A percentile compares a stretch with the other conserved stretches of the same genome.
Evolutionary conservation across 2,797 vertebrate genomes (phyloP).

Genomic region (Chelon labrosus): DNA sequence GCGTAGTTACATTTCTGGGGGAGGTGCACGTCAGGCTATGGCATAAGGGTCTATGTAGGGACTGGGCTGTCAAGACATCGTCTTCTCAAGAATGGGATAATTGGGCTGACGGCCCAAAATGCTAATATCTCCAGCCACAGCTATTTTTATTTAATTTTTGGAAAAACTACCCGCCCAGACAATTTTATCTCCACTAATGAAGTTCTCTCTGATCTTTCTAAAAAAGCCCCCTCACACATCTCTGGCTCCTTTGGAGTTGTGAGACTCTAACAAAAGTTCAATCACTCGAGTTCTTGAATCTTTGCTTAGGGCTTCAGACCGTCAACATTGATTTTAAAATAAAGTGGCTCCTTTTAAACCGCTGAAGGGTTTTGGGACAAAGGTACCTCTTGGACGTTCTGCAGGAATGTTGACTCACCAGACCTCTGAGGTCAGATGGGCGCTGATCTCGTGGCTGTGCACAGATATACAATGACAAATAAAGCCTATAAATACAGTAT

Average conservation of each 20-base stretch:
- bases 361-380: not conserved
- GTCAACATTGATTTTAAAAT: conserved; percentile 1
- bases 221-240: not conserved
- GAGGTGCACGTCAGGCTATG: no score
- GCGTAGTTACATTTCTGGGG: no score
- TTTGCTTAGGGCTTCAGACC: not conserved
- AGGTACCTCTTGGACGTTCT: not conserved
- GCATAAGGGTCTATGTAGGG: no score
- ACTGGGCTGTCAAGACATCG: no score
- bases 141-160: no score
- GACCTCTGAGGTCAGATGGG: not conserved
- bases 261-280: not conserved
- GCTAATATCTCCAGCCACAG: no score
- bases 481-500: no score
- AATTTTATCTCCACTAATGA: not conserved
- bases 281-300: not conserved
- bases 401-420: not conserved
- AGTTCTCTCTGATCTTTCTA: not conserved
- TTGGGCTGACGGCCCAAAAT: no score
- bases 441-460: not conserved
- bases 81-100: no score
- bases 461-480: no score
- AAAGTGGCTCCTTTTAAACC: not conserved
- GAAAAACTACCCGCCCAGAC: not conserved
- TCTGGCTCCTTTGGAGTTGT: not conserved